Base-by-base conservation (phyloP, 2,113 vertebrate species). In the Rhea americana region DNA sequence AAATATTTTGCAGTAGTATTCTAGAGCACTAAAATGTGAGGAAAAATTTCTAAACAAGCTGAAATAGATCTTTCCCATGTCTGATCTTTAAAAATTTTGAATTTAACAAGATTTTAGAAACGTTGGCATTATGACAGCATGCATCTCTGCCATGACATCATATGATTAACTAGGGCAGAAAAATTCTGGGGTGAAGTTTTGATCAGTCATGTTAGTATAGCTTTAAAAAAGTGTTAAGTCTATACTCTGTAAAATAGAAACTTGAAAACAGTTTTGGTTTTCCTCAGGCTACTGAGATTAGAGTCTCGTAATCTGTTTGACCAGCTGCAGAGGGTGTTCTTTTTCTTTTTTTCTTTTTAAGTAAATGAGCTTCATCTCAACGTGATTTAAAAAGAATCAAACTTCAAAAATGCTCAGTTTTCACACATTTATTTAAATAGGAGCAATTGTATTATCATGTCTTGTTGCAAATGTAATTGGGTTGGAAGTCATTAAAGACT, bases 241-340 rank as follows among this genome's bases (percentile, higher is more conserved):
- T 91, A n/a, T 81, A 76, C 77, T 94, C 72, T 93, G 6, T 94
- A 94, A 92, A 96, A 91, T 81, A 83, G 86, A 94, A 93, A 86
- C 92, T 95, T 95, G 93, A 95, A 90, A 91, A 74, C 85, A 91
- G 92, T 96, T 94, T 93, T 93, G 24, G 59, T 91, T 96, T 95
- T 94, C 95, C 93, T 92, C 74, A 81, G 94, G 94, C 89, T 95
- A 91, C 81, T 87, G 90, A 94, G 94, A 96, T 97, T 96, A 96
- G 91, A 76, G 92, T 95, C 85, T 97, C 19, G 2, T 96, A 95
- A 96, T 96, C 95, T 96, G 93, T 95, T 97, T 97, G 96, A 92
- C 95, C 96, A 96, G 95, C 96, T 95, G 95, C 95, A 93, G 95
- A 95, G 95, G 89, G 94, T n/a, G 19, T 90, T 93, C 96, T 88